A percentile compares a stretch with the other conserved stretches of the same genome.
phyloP scores from a whole-genome alignment of 92 coral and sea anemone genomes.

The Heteractis magnifica region DNA sequence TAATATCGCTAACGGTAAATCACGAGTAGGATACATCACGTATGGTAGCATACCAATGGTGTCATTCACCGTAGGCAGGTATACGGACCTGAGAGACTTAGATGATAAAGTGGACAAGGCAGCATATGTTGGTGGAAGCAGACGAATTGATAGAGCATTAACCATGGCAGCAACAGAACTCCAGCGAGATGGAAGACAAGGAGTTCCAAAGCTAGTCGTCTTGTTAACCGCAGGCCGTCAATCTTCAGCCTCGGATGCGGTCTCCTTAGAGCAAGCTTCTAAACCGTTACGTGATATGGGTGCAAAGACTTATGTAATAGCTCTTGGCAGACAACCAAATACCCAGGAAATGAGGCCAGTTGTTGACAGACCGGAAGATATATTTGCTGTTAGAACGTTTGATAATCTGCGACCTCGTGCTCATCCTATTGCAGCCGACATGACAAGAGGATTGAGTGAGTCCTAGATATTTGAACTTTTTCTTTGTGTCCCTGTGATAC shows the following conservation, averaged over 20 bases:
- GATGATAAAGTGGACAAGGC: constrained; percentile 46
- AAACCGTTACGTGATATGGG: constrained; percentile 61
- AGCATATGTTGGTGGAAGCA: constrained; percentile 51
- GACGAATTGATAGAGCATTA: constrained; percentile 71
- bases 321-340: constrained; percentile 52
- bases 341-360: constrained; percentile 45
- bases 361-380: constrained; percentile 45
- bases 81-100: constrained; percentile 36
- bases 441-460: constrained; percentile 6
- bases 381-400: constrained; percentile 6
- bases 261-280: constrained; percentile 40
- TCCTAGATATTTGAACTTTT: background rate
- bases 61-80: constrained; percentile 41
- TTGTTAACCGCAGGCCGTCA: constrained; percentile 57
- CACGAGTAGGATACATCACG: constrained; percentile 64
- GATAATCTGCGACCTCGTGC: constrained; percentile 13
- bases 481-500: background rate
- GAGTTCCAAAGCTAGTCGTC: constrained; percentile 41
- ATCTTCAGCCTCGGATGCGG: constrained; percentile 38
- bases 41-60: constrained; percentile 62
- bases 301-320: constrained; percentile 52
- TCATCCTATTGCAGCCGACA: constrained; percentile 5
- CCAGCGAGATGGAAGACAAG: constrained; percentile 22
- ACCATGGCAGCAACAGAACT: constrained; percentile 31
- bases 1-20: constrained; percentile 42